A percentile compares a stretch with the other conserved stretches of the same genome.
These are phyloP conservation scores for Bettongia penicillata DNA, from an alignment of 2,113 vertebrate genomes.

Conservation along the genomic window DNA sequence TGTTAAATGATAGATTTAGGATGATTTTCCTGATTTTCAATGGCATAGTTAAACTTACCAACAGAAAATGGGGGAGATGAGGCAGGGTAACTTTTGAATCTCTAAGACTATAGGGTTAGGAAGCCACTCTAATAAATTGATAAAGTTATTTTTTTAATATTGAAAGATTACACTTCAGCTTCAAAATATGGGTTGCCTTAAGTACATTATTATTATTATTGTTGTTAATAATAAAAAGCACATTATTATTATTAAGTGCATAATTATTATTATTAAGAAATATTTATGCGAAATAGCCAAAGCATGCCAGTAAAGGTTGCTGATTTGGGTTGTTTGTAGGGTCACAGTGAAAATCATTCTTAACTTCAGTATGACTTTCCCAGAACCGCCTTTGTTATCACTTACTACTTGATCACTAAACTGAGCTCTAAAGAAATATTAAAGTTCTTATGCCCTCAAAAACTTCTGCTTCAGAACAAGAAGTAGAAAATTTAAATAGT, in stretches of 20 bases:
- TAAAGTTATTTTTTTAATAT: background rate
- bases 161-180: slow-evolving; percentile 10
- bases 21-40: background rate
- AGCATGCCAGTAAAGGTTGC: slow-evolving; percentile 19
- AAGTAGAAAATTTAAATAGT: background rate
- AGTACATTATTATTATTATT: background rate
- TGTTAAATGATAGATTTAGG: background rate
- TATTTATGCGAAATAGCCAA: slow-evolving; percentile 41
- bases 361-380: slow-evolving; percentile 3
- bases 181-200: slow-evolving; percentile 27
- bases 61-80: background rate
- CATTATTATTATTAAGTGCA: background rate
- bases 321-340: slow-evolving; percentile 25
- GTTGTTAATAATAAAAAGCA: background rate
- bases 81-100: background rate
- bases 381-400: background rate
- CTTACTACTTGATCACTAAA: background rate
- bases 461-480: background rate
- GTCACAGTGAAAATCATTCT: slow-evolving; percentile 49
- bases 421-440: background rate
- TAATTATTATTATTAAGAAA: background rate
- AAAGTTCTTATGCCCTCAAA: background rate
- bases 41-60: background rate
- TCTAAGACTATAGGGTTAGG: background rate
- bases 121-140: background rate